Conservation (phyloP, 2,113 vertebrate genomes). For the Pygoscelis antarcticus region DNA sequence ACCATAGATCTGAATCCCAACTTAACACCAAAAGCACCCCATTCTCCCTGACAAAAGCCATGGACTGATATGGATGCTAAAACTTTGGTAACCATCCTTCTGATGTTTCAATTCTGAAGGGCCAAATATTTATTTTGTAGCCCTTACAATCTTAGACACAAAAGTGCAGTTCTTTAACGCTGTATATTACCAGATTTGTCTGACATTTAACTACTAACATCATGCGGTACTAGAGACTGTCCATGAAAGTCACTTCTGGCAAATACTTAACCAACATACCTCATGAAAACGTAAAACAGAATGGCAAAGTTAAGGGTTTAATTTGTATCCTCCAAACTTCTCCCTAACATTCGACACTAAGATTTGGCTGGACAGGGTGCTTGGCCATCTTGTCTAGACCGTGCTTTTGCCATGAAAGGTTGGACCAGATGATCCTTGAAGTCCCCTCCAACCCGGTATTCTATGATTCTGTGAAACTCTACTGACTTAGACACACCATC, state of each 20-base stretch:
- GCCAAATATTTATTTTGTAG: background rate
- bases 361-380: background rate
- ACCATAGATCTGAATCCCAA: background rate
- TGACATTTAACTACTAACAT: background rate
- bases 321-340: background rate
- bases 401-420: background rate
- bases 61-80: fast-evolving
- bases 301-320: background rate
- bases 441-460: background rate
- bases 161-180: background rate
- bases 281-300: background rate
- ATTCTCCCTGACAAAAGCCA: background rate
- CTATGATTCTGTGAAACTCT: background rate
- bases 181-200: background rate
- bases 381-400: background rate
- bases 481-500: background rate
- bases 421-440: background rate
- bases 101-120: background rate
- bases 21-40: background rate
- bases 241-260: background rate
- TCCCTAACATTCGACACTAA: background rate
- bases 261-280: background rate
- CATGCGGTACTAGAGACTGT: fast-evolving
- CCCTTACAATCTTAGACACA: background rate
- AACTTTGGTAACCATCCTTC: background rate